A percentile compares a stretch with the other conserved stretches of the same genome.
These are phyloP conservation scores for Anoplopoma fimbria DNA, from an alignment of 2,113 vertebrate genomes.

Conservation along the genomic window DNA sequence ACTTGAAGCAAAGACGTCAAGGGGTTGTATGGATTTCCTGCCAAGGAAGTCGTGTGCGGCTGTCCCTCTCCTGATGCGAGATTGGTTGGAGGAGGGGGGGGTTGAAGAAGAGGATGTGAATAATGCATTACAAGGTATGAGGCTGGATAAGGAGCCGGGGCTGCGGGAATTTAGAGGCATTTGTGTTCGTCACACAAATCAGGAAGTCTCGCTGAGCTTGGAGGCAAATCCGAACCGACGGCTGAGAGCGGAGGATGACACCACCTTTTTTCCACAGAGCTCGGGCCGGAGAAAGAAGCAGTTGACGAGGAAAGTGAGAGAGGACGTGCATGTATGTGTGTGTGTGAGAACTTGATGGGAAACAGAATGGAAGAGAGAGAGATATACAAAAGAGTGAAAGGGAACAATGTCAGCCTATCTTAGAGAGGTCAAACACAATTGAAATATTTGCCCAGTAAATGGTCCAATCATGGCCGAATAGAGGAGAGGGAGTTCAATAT, in stretches of 20 bases:
- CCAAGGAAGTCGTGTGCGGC: slow-evolving; percentile 77
- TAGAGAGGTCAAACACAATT: slow-evolving; percentile 31
- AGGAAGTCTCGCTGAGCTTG: slow-evolving; percentile 66
- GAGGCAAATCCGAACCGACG: slow-evolving; percentile 75
- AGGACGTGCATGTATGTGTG: not conserved
- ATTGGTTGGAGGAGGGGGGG: slow-evolving; percentile 30
- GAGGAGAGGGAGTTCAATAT: not conserved
- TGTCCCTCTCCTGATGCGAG: slow-evolving; percentile 78
- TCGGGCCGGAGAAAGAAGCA: slow-evolving; percentile 34
- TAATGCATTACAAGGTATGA: slow-evolving; percentile 87
- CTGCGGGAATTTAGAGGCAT: slow-evolving; percentile 82
- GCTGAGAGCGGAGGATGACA: slow-evolving; percentile 66
- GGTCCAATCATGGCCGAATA: not conserved
- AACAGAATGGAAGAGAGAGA: not conserved
- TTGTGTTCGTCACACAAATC: slow-evolving; percentile 85
- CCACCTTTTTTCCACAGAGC: slow-evolving; percentile 47
- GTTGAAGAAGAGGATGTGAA: slow-evolving; percentile 77
- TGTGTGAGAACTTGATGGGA: not conserved
- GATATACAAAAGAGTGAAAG: not conserved
- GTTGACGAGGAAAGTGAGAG: slow-evolving; percentile 7
- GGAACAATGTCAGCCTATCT: slow-evolving; percentile 19
- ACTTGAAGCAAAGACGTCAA: slow-evolving; percentile 84
- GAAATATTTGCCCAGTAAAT: slow-evolving; percentile 19
- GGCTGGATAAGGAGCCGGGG: slow-evolving; percentile 77
- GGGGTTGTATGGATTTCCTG: slow-evolving; percentile 86